Base-by-base conservation (phyloP, 2,888 invertebrate species). In the Hedya salicella region DNA sequence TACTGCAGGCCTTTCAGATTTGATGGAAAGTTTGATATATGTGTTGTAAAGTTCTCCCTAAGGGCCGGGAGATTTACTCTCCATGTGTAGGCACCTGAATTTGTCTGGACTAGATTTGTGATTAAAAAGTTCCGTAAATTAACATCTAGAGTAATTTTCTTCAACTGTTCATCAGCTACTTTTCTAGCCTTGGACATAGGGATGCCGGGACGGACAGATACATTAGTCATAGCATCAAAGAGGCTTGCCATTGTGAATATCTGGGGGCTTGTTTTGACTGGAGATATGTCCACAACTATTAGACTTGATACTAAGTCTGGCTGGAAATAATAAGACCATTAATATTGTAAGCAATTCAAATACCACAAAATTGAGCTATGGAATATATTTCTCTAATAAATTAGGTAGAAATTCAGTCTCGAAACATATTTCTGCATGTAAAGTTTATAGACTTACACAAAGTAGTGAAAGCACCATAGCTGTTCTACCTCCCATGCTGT, bases 401-500 rank as follows among this genome's bases (percentile, higher is more conserved):
- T n/a, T n/a, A n/a, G n/a, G n/a, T n/a, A n/a, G n/a, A n/a, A n/a
- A n/a, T n/a, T n/a, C n/a, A n/a, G n/a, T n/a, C n/a, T n/a, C n/a
- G n/a, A n/a, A n/a, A n/a, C n/a, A n/a, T n/a, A n/a, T n/a, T n/a
- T n/a, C n/a, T n/a, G n/a, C n/a, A 3, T 25, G 4, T 25, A 25
- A 25, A 25, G 48, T 44, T 62, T 36, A 40, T 61, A 42, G 83
- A 90, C 91, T 90, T 88, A 92, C 91, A 89, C 91, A 92, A 59
- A 94, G 93, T 56, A 98, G 90, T 44, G 98, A 96, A 62, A 97
- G 91, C 62, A 95, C 94, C 98, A 98, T 98, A 76, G 96, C 95
- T 6, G 97, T 94, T 69, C 97, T 95, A n/a, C 98, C 99, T 17
- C 98, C 98, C 98, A 99, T 98, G 73, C 98, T 98, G 85, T 99